phyloP scores from a whole-genome alignment of 2,113 vertebrate genomes.

The Phyllostomus discolor region DNA sequence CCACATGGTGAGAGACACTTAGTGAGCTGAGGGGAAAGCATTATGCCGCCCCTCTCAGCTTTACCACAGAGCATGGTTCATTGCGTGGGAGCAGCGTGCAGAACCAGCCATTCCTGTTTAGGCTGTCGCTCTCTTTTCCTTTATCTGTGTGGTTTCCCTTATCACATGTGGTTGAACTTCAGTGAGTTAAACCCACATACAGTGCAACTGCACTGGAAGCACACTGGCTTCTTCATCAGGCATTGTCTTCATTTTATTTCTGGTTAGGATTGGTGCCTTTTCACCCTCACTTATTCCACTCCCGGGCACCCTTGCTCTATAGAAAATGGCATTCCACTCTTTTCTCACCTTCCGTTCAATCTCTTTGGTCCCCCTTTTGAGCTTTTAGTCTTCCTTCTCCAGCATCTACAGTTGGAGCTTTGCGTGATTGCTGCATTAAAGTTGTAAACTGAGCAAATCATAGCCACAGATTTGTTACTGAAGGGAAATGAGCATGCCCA shows the following conservation, averaged over 20 bases:
- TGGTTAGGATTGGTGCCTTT: not conserved
- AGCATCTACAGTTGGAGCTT: constrained; percentile 21
- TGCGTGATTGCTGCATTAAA: not conserved
- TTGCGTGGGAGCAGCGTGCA: not conserved
- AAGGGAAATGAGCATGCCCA: not conserved
- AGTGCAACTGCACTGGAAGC: not conserved
- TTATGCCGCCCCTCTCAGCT: not conserved
- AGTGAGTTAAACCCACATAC: not conserved
- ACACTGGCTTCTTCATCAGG: not conserved
- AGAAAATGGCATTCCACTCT: not conserved
- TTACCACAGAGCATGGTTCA: not conserved
- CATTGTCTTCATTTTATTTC: not conserved
- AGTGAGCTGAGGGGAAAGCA: not conserved
- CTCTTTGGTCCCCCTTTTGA: not conserved
- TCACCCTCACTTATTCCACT: not conserved
- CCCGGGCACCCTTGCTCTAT: not conserved
- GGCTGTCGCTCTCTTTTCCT: not conserved
- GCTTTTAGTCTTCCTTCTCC: constrained; percentile 13
- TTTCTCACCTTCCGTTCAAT: not conserved
- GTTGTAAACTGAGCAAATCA: constrained; percentile 33
- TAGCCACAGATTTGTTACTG: not conserved
- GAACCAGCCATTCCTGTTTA: not conserved
- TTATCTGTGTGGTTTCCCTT: not conserved
- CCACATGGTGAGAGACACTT: not conserved
- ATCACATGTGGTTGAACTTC: not conserved